phyloP scores from a whole-genome alignment of 1,140 invertebrate species.

The Cheumatopsyche charites region DNA sequence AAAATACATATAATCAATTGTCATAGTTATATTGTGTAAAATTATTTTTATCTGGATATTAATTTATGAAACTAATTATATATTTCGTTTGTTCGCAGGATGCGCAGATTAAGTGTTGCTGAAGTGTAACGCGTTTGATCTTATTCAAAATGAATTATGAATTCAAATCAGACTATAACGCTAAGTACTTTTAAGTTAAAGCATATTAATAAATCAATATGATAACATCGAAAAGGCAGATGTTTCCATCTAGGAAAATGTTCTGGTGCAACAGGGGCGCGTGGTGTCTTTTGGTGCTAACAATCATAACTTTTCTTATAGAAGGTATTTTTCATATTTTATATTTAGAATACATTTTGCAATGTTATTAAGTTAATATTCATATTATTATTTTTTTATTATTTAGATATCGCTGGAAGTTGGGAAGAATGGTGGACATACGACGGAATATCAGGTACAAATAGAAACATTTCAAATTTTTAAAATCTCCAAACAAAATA shows the following conservation, averaged over 20 bases:
- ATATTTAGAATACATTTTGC: slow-evolving; percentile 1
- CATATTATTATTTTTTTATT: slow-evolving; percentile 51
- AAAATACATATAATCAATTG: too few relatives aligned
- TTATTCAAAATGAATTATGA: background rate
- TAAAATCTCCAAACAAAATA: background rate
- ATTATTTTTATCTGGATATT: too few relatives aligned
- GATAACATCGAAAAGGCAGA: slow-evolving; percentile 4
- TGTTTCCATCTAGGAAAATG: slow-evolving; percentile 2
- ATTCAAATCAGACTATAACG: background rate
- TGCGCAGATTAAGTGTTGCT: background rate
- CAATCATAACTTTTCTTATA: slow-evolving; percentile 39
- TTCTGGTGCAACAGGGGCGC: slow-evolving; percentile 46
- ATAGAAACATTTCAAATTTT: too few relatives aligned
- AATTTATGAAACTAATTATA: background rate
- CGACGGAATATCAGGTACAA: slow-evolving; percentile 87
- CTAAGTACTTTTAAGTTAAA: slow-evolving; percentile 24
- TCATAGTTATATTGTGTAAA: too few relatives aligned
- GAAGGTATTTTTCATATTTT: slow-evolving; percentile 38
- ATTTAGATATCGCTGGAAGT: slow-evolving; percentile 70
- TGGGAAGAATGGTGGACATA: slow-evolving; percentile 96
- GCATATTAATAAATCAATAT: slow-evolving; percentile 21
- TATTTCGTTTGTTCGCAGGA: background rate
- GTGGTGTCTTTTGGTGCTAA: slow-evolving; percentile 43
- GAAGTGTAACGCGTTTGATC: background rate
- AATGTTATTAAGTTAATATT: slow-evolving; percentile 2